Evolutionary conservation across 2,113 vertebrate genomes (phyloP).

Genomic region (Callocephalon fimbriatum): DNA sequence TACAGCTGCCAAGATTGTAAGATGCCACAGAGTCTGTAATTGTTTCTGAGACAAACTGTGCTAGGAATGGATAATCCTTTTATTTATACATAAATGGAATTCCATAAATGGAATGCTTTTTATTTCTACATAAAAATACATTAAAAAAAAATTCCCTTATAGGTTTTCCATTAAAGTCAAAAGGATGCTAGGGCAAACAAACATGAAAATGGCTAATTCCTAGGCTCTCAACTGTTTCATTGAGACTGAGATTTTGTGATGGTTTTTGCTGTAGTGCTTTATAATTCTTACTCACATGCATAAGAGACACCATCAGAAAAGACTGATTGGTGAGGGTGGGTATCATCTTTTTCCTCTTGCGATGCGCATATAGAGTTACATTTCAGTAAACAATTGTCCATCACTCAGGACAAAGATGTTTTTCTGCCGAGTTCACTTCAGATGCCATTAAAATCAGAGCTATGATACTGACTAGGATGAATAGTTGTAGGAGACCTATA

Average conservation of each 20-base stretch:
- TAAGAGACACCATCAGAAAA: not conserved
- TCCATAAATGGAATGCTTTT: not conserved
- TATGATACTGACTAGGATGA: not conserved
- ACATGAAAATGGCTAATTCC: not conserved
- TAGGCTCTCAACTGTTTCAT: not conserved
- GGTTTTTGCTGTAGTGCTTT: not conserved
- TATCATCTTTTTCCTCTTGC: not conserved
- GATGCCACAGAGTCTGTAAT: not conserved
- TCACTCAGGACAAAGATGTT: not conserved
- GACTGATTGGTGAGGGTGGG: not conserved
- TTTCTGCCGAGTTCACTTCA: not conserved
- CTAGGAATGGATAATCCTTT: slow-evolving; percentile 19
- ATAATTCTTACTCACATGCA: not conserved
- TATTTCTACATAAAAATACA: not conserved
- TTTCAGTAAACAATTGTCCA: not conserved
- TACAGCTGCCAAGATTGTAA: slow-evolving; percentile 50
- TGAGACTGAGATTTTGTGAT: not conserved
- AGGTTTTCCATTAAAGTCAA: not conserved
- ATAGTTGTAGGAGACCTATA: not conserved
- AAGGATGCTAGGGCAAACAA: not conserved
- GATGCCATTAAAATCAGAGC: not conserved
- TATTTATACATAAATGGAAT: not conserved
- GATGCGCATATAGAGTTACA: not conserved
- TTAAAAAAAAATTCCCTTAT: not conserved
- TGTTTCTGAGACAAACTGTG: not conserved